phyloP scores from a whole-genome alignment of 2,888 invertebrate genomes.

The Volucella bombylans region DNA sequence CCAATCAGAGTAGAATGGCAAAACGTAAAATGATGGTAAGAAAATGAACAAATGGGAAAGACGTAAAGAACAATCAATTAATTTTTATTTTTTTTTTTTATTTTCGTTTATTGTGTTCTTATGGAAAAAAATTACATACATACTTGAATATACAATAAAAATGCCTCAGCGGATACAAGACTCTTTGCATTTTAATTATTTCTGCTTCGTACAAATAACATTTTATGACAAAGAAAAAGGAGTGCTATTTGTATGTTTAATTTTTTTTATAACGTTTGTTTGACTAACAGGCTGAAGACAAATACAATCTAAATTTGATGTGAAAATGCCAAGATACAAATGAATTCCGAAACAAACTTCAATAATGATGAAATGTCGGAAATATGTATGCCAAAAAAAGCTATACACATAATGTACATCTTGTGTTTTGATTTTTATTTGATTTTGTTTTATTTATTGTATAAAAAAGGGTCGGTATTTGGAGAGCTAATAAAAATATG shows the following conservation, averaged over 20 bases:
- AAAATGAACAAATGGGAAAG: conserved; percentile 4
- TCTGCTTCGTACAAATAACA: conserved; percentile 58
- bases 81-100: neutral
- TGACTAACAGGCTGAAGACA: conserved; percentile 3
- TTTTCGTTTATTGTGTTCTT: conserved; percentile 12
- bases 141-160: conserved; percentile 50
- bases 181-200: conserved; percentile 69
- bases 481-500: neutral
- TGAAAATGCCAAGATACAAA: conserved; percentile 51
- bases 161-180: conserved; percentile 66
- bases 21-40: conserved; percentile 19
- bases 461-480: conserved; percentile 37
- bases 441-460: no score
- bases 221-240: conserved; percentile 51
- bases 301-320: conserved; percentile 34
- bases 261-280: conserved; percentile 5
- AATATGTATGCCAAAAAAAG: conserved; percentile 52
- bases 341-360: conserved; percentile 51
- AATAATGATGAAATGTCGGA: conserved; percentile 62
- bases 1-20: conserved; percentile 22
- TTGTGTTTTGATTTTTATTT: conserved; percentile 1
- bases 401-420: neutral
- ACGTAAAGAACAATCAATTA: conserved; percentile 25
- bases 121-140: conserved; percentile 28
- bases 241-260: conserved; percentile 39